These are phyloP conservation scores for Eufriesea mexicana DNA, from an alignment of 1,140 invertebrate genomes.

Conservation along the genomic window DNA sequence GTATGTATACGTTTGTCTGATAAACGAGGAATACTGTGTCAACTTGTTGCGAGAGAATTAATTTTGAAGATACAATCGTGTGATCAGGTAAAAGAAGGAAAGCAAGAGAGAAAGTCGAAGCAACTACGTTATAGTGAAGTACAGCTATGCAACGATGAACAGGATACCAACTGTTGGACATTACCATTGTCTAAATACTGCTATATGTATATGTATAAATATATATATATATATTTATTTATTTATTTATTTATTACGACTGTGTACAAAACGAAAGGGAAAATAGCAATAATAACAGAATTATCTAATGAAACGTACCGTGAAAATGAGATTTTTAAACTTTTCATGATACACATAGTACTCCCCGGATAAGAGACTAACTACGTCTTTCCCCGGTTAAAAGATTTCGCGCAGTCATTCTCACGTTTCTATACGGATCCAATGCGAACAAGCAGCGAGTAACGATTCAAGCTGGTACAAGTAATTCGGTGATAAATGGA, in stretches of 20 bases:
- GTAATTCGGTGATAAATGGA: too few relatives aligned
- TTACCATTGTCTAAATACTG: constrained; percentile 83
- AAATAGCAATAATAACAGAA: constrained; percentile 26
- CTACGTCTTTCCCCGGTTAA: not conserved
- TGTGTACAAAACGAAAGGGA: constrained; percentile 61
- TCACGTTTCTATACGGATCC: not conserved
- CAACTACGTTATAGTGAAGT: constrained; percentile 74
- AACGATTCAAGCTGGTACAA: not conserved
- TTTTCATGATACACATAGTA: not conserved
- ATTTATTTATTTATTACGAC: constrained; percentile 69
- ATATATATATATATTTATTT: constrained; percentile 34
- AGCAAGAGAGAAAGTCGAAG: constrained; percentile 73
- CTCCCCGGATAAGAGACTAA: too few relatives aligned
- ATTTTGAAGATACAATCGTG: constrained; percentile 13
- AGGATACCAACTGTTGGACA: constrained; percentile 81
- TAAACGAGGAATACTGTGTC: not conserved
- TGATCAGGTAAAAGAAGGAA: constrained; percentile 33
- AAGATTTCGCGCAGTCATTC: not conserved
- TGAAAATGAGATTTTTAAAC: constrained; percentile 33
- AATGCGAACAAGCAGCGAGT: not conserved
- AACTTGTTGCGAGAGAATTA: constrained; percentile 12
- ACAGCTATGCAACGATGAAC: constrained; percentile 72
- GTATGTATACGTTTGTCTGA: not conserved
- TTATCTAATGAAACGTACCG: constrained; percentile 12
- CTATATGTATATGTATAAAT: constrained; percentile 57